Base-by-base conservation (phyloP, 2,888 invertebrate species). In the Euzophera pinguis region DNA sequence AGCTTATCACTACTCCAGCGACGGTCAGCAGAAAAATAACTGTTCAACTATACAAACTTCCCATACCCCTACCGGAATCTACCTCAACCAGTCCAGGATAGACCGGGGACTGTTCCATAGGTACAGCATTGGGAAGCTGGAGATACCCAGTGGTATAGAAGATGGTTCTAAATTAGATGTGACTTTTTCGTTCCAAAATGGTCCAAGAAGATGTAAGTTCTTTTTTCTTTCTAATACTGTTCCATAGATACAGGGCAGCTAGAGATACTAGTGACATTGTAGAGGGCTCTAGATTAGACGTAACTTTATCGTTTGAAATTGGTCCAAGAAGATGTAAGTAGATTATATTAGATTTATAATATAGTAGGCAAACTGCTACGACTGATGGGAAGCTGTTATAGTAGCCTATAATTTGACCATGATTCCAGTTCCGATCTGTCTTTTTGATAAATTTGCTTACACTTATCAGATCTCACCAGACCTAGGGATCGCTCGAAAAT, bases 241-340 rank as follows among this genome's bases (percentile, higher is more conserved):
- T 86, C 59, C 84, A 85, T 37, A 63, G 84, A 17, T 84, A 73
- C 63, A 84, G 85, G 70, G 0, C 75, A 68, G 43, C 52, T 80
- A 0, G 65, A 68, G 1, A 75, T 78, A 61, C 78, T 0, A 50
- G 53, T 0, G 62, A 58, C 4, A 64, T 74, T 9, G 77, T 76
- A 43, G 66, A 73, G 12, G 75, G 72, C 0, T 73, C 81, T 0
- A 66, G 66, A 1, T 54, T 84, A n/a, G 69, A 77, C n/a, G 59
- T 84, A 0, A 71, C 64, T 0, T 86, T 81, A 54, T 59, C 62
- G 8, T 81, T 73, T 55, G 64, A 75, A 13, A 72, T 83, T 58
- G 84, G 78, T 8, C 83, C 86, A 1, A 73, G 86, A 47, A 69
- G 86, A 67, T 58, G 86, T 86, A 57, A 80, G 84, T 77, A n/a